Conservation (phyloP, 1,140 invertebrate species). For the Drosophila watanabei region DNA sequence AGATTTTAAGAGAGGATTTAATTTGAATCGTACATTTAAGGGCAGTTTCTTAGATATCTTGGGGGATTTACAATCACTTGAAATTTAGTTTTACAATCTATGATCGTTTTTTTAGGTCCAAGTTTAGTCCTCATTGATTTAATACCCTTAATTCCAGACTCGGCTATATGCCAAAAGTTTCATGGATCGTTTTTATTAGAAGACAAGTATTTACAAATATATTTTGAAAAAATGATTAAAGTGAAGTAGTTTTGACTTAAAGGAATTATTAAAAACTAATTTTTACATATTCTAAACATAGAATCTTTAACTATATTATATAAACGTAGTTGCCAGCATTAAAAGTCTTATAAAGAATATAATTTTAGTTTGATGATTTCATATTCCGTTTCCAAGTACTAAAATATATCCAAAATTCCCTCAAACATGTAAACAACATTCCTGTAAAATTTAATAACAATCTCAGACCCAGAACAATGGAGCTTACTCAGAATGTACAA, state of each 20-base stretch:
- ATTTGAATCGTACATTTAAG: background rate
- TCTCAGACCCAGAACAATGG: background rate
- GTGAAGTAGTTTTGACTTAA: no score
- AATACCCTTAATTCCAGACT: no score
- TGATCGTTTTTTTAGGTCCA: background rate
- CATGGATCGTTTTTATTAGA: no score
- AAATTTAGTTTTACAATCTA: background rate
- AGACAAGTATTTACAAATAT: no score
- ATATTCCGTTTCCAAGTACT: background rate
- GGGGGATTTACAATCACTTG: background rate
- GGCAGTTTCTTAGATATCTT: background rate
- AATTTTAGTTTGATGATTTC: background rate
- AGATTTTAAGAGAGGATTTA: no score
- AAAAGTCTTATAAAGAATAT: background rate
- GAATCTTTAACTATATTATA: background rate
- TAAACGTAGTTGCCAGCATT: background rate
- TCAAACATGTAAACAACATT: background rate
- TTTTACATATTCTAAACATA: background rate
- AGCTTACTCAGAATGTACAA: slow-evolving; percentile 5
- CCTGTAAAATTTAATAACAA: slow-evolving; percentile 9
- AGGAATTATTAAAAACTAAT: background rate
- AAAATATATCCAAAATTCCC: background rate
- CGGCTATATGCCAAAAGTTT: no score
- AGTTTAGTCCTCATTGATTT: no score
- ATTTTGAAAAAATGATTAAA: no score